Evolutionary conservation across 2,888 invertebrate species (phyloP), one percentile per base, ranked within the genome.

Genomic region (Plemyria rubiginata): DNA sequence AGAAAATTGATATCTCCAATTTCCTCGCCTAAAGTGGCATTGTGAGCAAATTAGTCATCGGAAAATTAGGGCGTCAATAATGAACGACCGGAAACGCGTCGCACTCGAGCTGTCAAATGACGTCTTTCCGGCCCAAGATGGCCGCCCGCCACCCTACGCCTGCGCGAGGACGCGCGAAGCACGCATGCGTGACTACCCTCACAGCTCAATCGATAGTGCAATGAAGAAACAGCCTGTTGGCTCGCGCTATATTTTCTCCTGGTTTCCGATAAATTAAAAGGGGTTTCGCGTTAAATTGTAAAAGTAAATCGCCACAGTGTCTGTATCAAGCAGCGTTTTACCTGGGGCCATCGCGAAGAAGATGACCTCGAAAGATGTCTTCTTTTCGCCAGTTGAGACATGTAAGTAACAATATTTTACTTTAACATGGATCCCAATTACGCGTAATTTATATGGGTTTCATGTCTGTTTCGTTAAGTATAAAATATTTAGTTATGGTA

Each of bases 311-410:
- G 78, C 72, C 88, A 92, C 83, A 78, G 91, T 92, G 92, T 92
- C 92, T 79, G 87, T 91, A 62, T 84, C 87, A 71, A 89, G 88
- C 73, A 90, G 90, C 82, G 87, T 90, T 3, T 75, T 91, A 11
- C 89, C 86, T 8, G 91, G 90, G 53, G 90, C 88, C 65, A 90
- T 92, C 82, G 87, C 82, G 9, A 87, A 87, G 87, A 92, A 90
- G 87, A 94, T 94, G 71, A 93, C 82, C 54, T 80, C 85, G 0
- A 84, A 92, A 70, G 94, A 94, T 70, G 95, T 94, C 0, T 91
- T 94, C 73, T 94, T 95, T 71, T 86, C 93, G 63, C 94, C 94
- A 45, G 88, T 95, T 61, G 90, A 89, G 51, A 90, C 94, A 69
- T 88, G 92, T 90, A 72, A 84, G 91, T 88, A 75, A 79, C 59